Conservation (phyloP, 2,888 invertebrate genomes). For the Cephus pygmeus region DNA sequence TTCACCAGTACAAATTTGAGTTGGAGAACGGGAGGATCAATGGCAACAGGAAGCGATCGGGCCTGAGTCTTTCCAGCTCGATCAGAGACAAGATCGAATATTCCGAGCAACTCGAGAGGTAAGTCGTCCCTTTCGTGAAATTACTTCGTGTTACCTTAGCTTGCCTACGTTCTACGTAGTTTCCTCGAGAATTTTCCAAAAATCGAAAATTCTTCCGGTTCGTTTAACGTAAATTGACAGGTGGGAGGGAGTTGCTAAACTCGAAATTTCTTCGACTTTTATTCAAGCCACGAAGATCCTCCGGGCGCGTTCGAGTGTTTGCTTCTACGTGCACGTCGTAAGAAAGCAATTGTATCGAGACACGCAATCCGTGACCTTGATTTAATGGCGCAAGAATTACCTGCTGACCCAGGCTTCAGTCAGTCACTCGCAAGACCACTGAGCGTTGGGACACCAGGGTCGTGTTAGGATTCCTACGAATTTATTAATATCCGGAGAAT, state of each 20-base stretch:
- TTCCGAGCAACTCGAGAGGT: constrained; percentile 60
- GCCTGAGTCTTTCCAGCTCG: constrained; percentile 61
- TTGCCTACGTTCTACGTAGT: not conserved
- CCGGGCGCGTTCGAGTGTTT: not conserved
- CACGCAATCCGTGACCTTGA: not conserved
- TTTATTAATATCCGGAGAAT: not conserved
- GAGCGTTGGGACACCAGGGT: not conserved
- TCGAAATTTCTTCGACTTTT: not conserved
- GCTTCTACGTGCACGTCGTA: not conserved
- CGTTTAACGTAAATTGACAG: not conserved
- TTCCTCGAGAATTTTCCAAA: not conserved
- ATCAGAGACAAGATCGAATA: constrained; percentile 63
- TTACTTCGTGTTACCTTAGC: not conserved
- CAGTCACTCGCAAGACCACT: not conserved
- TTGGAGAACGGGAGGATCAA: constrained; percentile 51
- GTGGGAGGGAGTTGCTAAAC: not conserved
- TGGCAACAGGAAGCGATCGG: constrained; percentile 55
- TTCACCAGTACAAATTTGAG: constrained; percentile 58
- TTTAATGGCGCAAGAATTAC: not conserved
- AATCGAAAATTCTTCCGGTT: not conserved
- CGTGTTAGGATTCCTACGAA: not conserved
- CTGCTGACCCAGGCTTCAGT: not conserved
- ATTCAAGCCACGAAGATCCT: not conserved
- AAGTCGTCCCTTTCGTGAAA: constrained; percentile 10
- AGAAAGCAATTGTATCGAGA: not conserved